Conservation (phyloP, 2,888 invertebrate genomes). For the Chromoteleia sp. region DNA sequence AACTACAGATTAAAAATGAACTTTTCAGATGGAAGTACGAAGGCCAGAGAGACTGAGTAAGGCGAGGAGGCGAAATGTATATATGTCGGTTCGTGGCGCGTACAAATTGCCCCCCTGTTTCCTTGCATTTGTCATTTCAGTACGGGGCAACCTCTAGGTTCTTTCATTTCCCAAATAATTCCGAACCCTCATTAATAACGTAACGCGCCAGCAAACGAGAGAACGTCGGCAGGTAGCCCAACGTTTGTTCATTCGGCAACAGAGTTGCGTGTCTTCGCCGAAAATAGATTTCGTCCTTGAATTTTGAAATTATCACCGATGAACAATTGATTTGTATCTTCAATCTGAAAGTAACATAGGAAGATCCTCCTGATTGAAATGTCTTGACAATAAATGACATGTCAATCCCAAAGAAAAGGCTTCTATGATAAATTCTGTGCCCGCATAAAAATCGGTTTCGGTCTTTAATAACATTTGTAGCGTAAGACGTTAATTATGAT, state of each 20-base stretch:
- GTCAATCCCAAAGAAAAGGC: conserved; percentile 76
- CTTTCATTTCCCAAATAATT: conserved; percentile 82
- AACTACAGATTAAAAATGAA: conserved; percentile 63
- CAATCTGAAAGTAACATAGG: conserved; percentile 75
- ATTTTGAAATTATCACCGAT: conserved; percentile 72
- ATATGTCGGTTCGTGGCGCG: conserved; percentile 76
- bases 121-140: conserved; percentile 82
- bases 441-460: conserved; percentile 28
- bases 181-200: conserved; percentile 82
- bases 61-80: conserved; percentile 69
- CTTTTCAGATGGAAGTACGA: conserved; percentile 64
- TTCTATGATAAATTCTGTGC: conserved; percentile 46
- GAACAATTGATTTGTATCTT: conserved; percentile 81
- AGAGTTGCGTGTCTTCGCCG: conserved; percentile 70
- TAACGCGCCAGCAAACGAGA: conserved; percentile 77
- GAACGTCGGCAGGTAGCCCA: conserved; percentile 75
- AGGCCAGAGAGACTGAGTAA: conserved; percentile 57
- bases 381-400: conserved; percentile 77
- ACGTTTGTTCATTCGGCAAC: conserved; percentile 73
- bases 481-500: conserved; percentile 8
- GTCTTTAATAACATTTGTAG: conserved; percentile 8
- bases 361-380: conserved; percentile 79
- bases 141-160: conserved; percentile 75
- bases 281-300: conserved; percentile 71
- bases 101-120: conserved; percentile 81